These are phyloP conservation scores for Verasper variegatus DNA, from an alignment of 2,113 vertebrate genomes.

Conservation along the genomic window DNA sequence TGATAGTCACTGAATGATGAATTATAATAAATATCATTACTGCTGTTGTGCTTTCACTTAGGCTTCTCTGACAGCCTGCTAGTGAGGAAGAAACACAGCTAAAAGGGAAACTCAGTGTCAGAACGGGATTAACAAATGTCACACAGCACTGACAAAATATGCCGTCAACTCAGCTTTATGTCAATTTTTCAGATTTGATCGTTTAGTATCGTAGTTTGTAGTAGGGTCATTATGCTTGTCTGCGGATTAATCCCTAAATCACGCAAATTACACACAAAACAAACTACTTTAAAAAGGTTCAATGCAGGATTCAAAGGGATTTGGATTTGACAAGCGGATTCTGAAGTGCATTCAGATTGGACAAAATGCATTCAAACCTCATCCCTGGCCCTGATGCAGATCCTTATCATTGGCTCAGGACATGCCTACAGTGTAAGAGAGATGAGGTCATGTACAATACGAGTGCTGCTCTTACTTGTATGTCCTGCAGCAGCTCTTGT, in stretches of 20 bases:
- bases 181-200: not conserved
- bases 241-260: not conserved
- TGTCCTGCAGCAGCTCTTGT: constrained; percentile 96
- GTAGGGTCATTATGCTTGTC: not conserved
- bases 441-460: not conserved
- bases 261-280: not conserved
- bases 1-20: not conserved
- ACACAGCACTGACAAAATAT: too few species aligned
- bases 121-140: too few species aligned
- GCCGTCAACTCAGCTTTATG: too few species aligned
- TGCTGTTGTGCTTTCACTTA: too few species aligned
- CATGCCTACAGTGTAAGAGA: not conserved
- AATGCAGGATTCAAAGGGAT: not conserved
- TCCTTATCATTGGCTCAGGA: not conserved
- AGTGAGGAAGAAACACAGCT: too few species aligned
- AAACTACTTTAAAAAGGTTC: not conserved
- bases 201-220: not conserved
- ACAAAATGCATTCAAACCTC: not conserved
- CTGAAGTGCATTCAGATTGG: not conserved
- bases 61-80: too few species aligned
- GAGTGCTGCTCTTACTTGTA: constrained; percentile 84
- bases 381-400: not conserved
- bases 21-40: not conserved
- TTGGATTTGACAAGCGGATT: not conserved
- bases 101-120: too few species aligned